Evolutionary conservation across 2,113 vertebrate species (phyloP).

Genomic region (Notothenia rossii): DNA sequence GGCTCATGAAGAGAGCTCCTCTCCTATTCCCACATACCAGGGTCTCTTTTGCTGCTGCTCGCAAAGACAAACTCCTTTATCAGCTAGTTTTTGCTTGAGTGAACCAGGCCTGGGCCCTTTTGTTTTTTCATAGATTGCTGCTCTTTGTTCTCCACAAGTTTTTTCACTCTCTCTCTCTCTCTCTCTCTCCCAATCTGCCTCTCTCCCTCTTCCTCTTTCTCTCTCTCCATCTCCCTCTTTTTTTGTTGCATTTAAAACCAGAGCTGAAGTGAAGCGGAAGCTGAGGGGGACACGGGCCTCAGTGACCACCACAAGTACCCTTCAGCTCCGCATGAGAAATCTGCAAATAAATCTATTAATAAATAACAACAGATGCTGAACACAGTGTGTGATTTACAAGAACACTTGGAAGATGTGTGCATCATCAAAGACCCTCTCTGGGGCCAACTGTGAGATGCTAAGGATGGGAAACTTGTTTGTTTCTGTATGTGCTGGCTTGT

Average conservation of each 20-base stretch:
- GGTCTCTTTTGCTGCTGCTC: slow-evolving; percentile 86
- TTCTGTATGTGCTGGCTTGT: slow-evolving; percentile 71
- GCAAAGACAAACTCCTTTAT: slow-evolving; percentile 94
- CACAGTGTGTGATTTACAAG: slow-evolving; percentile 58
- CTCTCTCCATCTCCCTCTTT: slow-evolving; percentile 51
- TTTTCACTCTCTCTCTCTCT: slow-evolving; percentile 45
- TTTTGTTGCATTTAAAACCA: slow-evolving; percentile 70
- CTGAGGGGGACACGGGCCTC: slow-evolving; percentile 64
- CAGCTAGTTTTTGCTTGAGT: slow-evolving; percentile 93
- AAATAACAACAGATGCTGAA: slow-evolving; percentile 73
- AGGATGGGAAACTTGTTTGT: slow-evolving; percentile 74
- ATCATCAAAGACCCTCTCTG: slow-evolving; percentile 60
- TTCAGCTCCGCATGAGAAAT: slow-evolving; percentile 8
- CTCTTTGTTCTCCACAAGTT: slow-evolving; percentile 88
- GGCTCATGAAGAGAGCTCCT: slow-evolving; percentile 88
- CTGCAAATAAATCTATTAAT: slow-evolving; percentile 45
- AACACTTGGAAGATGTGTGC: slow-evolving; percentile 58
- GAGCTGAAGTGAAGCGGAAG: slow-evolving; percentile 80
- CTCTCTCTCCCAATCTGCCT: slow-evolving; percentile 50
- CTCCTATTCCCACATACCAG: slow-evolving; percentile 92
- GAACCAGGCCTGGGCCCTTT: slow-evolving; percentile 89
- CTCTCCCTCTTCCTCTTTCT: slow-evolving; percentile 44
- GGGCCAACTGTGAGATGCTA: slow-evolving; percentile 62
- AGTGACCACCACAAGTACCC: slow-evolving; percentile 47
- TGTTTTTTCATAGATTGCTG: slow-evolving; percentile 95